These are phyloP conservation scores for Macropis europaea DNA, from an alignment of 2,888 invertebrate species.

Conservation along the genomic window DNA sequence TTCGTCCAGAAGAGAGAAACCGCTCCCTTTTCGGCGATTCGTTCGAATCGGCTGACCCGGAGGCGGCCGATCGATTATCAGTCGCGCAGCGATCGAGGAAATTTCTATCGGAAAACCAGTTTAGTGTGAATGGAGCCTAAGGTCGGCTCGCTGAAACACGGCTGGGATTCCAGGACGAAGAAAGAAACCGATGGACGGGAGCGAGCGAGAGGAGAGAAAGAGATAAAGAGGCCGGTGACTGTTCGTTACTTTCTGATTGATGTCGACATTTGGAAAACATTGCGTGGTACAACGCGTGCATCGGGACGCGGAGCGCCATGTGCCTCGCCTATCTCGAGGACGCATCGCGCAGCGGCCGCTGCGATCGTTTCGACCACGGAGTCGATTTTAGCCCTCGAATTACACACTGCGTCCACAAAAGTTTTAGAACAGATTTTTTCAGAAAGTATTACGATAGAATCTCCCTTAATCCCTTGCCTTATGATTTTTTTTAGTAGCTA, in stretches of 20 bases:
- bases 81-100: constrained; percentile 1
- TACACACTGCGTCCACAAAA: constrained; percentile 1
- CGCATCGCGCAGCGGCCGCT: constrained; percentile 32
- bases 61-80: constrained; percentile 32
- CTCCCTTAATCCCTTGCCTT: too few species aligned
- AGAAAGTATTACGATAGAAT: too few species aligned
- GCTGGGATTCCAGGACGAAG: constrained; percentile 41
- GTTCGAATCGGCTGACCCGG: neutral
- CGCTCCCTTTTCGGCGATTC: constrained; percentile 8
- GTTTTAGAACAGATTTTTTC: too few species aligned
- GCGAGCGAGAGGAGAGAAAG: neutral
- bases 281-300: constrained; percentile 37
- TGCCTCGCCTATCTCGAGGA: constrained; percentile 40
- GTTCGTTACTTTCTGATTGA: constrained; percentile 66
- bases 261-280: constrained; percentile 81
- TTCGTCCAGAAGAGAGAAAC: too few species aligned
- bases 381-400: constrained; percentile 25
- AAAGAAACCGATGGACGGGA: constrained; percentile 9
- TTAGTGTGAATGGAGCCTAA: constrained; percentile 34
- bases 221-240: constrained; percentile 14
- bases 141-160: constrained; percentile 49
- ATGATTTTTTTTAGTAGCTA: too few species aligned
- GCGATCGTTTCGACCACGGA: constrained; percentile 23
- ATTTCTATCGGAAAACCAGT: constrained; percentile 32
- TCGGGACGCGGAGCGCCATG: constrained; percentile 44